phyloP scores from a whole-genome alignment of 2,888 invertebrate species.

The Alviniconcha strummeri region DNA sequence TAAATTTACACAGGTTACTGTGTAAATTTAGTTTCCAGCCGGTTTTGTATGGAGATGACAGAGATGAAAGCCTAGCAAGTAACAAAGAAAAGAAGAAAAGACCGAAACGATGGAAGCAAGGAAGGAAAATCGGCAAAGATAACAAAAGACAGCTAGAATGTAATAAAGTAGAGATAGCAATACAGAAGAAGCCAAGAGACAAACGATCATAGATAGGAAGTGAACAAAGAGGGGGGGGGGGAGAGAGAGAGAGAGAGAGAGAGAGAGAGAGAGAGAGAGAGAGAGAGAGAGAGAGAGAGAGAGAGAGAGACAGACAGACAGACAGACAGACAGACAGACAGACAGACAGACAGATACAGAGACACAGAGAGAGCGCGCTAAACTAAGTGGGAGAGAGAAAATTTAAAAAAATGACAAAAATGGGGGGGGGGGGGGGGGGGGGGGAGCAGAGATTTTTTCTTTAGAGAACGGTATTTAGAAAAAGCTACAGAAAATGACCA shows the following conservation, averaged over 20 bases:
- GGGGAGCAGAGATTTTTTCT: no score
- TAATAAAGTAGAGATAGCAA: no score
- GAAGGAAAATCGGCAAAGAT: no score
- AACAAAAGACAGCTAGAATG: no score
- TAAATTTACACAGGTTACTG: no score
- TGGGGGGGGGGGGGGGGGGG: not conserved
- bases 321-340: not conserved
- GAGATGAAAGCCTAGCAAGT: not conserved
- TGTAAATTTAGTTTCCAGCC: no score
- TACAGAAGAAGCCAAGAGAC: no score
- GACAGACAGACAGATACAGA: not conserved
- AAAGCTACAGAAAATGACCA: no score
- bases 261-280: constrained; percentile 9
- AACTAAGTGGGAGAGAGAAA: no score
- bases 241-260: constrained; percentile 11
- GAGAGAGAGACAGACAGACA: not conserved
- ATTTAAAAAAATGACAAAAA: not conserved
- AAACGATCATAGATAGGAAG: no score
- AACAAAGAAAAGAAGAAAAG: not conserved
- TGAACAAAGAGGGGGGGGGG: not conserved
- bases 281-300: not conserved
- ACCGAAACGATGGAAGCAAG: not conserved
- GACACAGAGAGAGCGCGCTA: not conserved
- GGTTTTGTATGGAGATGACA: not conserved
- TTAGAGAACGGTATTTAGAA: no score